Evolutionary conservation across 2,113 vertebrate genomes (phyloP).

Genomic region (Atherinomorus stipes): DNA sequence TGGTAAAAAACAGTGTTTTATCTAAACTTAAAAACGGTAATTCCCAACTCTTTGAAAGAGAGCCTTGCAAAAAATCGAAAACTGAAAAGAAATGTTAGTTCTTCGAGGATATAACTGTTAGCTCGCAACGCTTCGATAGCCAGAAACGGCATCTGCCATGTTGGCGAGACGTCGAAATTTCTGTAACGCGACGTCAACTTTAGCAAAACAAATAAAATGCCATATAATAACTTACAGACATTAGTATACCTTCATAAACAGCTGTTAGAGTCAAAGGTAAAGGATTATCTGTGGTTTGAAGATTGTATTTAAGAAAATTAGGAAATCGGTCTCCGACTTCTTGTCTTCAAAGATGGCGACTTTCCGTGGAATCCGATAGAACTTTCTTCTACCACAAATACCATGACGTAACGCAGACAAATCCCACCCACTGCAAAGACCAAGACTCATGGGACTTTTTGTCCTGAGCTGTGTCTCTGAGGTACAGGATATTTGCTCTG

Average conservation of each 20-base stretch:
- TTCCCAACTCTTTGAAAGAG: too few relatives aligned
- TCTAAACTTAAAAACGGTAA: not conserved
- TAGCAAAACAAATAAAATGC: not conserved
- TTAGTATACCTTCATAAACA: conserved; percentile 29
- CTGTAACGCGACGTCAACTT: conserved; percentile 1
- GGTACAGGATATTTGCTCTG: too few relatives aligned
- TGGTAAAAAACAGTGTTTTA: not conserved
- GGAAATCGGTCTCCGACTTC: not conserved
- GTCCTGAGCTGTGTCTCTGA: not conserved
- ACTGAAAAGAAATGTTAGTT: not conserved
- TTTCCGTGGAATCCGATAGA: conserved; percentile 14
- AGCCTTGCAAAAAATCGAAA: not conserved
- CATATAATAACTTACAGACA: not conserved
- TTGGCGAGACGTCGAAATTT: conserved; percentile 37
- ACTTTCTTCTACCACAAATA: conserved; percentile 20
- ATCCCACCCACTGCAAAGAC: not conserved
- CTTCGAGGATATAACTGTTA: not conserved
- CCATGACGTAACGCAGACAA: conserved; percentile 23
- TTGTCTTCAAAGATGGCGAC: conserved; percentile 70
- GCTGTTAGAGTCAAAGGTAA: fast-evolving
- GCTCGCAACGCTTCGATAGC: not conserved
- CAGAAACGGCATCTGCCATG: conserved; percentile 7
- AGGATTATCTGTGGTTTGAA: not conserved
- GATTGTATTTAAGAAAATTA: conserved; percentile 17
- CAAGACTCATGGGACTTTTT: fast-evolving